These are phyloP conservation scores for Lepeophtheirus salmonis DNA, from an alignment of 1,140 invertebrate genomes.

Conservation along the genomic window DNA sequence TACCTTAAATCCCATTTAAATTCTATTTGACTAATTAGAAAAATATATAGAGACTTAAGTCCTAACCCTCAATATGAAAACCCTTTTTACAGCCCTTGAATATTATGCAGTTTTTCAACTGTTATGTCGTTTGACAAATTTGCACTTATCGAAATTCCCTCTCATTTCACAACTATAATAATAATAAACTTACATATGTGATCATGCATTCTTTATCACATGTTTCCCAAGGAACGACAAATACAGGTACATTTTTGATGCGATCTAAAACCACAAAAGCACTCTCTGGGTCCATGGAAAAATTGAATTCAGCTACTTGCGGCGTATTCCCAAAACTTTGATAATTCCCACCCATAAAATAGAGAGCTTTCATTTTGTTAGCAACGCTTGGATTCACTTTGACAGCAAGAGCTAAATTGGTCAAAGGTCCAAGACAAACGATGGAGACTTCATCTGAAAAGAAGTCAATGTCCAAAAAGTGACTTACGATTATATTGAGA, in stretches of 20 bases:
- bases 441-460: slow-evolving; percentile 31
- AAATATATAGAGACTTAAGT: no score
- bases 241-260: slow-evolving; percentile 23
- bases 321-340: slow-evolving; percentile 34
- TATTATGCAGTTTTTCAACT: not conserved
- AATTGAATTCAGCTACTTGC: slow-evolving; percentile 43
- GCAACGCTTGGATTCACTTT: slow-evolving; percentile 34
- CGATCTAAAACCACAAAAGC: slow-evolving; percentile 34
- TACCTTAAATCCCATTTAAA: no score
- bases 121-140: not conserved
- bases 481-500: no score
- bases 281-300: slow-evolving; percentile 40
- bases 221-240: slow-evolving; percentile 26
- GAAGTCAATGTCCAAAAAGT: no score
- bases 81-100: not conserved
- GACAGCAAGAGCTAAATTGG: slow-evolving; percentile 40
- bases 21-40: no score
- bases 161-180: no score
- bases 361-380: slow-evolving; percentile 31
- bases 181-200: slow-evolving; percentile 19
- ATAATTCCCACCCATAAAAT: slow-evolving; percentile 40
- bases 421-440: slow-evolving; percentile 38
- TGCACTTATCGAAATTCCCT: no score
- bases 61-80: not conserved
- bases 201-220: slow-evolving; percentile 21